A percentile compares a stretch with the other conserved stretches of the same genome.
Conservation (phyloP, 1,140 invertebrate species). For the Frieseomelitta varia region DNA sequence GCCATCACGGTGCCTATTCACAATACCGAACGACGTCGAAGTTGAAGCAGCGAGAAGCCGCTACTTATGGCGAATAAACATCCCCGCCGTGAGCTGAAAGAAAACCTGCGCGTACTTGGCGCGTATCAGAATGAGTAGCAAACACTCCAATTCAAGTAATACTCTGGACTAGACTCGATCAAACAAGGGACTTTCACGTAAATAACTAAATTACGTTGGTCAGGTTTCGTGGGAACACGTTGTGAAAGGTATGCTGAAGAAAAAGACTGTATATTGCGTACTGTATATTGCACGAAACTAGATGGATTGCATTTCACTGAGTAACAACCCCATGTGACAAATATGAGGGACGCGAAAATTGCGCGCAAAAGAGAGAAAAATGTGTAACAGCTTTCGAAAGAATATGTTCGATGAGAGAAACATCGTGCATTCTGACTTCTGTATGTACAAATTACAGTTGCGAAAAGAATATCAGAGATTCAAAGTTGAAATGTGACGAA, state of each 20-base stretch:
- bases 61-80: constrained; percentile 48
- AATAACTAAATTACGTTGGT: background rate
- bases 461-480: background rate
- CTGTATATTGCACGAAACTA: background rate
- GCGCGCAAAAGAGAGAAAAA: background rate
- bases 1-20: constrained; percentile 66
- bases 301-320: background rate
- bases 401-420: background rate
- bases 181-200: background rate
- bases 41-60: constrained; percentile 46
- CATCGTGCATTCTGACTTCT: background rate
- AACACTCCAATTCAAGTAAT: constrained; percentile 27
- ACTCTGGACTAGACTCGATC: constrained; percentile 9
- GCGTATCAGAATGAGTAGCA: background rate
- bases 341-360: background rate
- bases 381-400: background rate
- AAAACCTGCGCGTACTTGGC: no score
- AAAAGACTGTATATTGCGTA: background rate
- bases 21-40: constrained; percentile 33
- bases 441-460: background rate
- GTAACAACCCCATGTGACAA: background rate
- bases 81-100: constrained; percentile 30
- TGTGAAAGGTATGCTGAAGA: background rate
- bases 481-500: background rate
- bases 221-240: background rate